These are phyloP conservation scores for Eulemur macaco DNA, from an alignment of 2,113 vertebrate species.

Conservation along the genomic window DNA sequence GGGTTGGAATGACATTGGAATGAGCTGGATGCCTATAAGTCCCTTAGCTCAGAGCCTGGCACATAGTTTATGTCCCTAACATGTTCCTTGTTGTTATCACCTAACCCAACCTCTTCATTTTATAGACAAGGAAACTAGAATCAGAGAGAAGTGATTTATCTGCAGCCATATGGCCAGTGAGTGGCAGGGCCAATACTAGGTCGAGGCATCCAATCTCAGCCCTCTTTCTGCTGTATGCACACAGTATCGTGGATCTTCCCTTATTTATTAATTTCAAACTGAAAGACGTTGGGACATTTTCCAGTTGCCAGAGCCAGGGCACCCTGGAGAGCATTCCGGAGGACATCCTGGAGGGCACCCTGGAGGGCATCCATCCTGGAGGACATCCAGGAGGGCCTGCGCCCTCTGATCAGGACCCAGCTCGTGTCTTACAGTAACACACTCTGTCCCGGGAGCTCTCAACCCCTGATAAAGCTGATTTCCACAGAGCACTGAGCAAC, in stretches of 20 bases:
- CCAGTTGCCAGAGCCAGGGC: not conserved
- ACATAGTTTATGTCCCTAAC: not conserved
- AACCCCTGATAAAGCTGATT: not conserved
- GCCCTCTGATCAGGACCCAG: too few relatives aligned
- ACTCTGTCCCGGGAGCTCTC: not conserved
- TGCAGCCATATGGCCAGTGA: not conserved
- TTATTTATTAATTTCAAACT: not conserved
- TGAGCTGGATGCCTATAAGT: not conserved
- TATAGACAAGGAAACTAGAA: not conserved
- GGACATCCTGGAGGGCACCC: not conserved
- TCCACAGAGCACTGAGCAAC: not conserved
- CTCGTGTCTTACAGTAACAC: rapidly evolving
- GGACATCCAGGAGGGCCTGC: too few relatives aligned
- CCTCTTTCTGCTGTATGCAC: not conserved
- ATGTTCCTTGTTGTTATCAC: not conserved
- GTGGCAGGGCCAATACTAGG: not conserved
- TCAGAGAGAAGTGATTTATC: not conserved
- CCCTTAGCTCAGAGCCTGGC: not conserved
- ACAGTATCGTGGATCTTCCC: not conserved
- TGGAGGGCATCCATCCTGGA: too few relatives aligned
- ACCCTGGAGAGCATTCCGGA: rapidly evolving
- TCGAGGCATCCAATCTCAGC: not conserved
- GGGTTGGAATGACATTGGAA: not conserved
- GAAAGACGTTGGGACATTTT: not conserved
- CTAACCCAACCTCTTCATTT: not conserved